Conservation (phyloP, 2,113 vertebrate genomes). For the Heterotis niloticus region DNA sequence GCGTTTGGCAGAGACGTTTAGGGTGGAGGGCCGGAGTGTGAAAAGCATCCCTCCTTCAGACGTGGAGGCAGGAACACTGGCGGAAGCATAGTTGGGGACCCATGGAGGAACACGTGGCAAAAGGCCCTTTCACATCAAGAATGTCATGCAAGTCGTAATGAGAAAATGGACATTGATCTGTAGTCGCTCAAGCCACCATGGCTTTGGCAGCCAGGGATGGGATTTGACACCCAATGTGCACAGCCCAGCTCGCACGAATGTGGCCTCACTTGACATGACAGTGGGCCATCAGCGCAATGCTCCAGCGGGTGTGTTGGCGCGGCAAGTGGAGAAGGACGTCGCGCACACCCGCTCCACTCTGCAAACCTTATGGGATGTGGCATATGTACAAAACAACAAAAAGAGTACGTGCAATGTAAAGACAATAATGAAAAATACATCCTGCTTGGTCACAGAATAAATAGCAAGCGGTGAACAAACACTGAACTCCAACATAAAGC, state of each 20-base stretch:
- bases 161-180: conserved; percentile 20
- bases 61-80: background rate
- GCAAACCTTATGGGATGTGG: no score
- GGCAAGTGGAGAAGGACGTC: no score
- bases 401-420: no score
- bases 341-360: no score
- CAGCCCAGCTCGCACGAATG: background rate
- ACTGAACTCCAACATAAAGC: background rate
- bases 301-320: no score
- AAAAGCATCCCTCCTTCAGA: background rate
- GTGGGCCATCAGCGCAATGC: background rate
- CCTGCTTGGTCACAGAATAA: no score
- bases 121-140: background rate
- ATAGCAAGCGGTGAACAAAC: no score
- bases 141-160: conserved; percentile 15
- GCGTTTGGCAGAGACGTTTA: no score
- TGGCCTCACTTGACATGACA: background rate
- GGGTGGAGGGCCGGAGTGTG: background rate
- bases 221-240: conserved; percentile 11
- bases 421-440: no score
- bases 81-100: background rate
- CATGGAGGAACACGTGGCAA: no score
- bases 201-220: conserved; percentile 15
- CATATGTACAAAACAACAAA: no score
- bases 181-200: conserved; percentile 19